Evolutionary conservation across 2,113 vertebrate genomes (phyloP).

Genomic region (Pyxicephalus adspersus): DNA sequence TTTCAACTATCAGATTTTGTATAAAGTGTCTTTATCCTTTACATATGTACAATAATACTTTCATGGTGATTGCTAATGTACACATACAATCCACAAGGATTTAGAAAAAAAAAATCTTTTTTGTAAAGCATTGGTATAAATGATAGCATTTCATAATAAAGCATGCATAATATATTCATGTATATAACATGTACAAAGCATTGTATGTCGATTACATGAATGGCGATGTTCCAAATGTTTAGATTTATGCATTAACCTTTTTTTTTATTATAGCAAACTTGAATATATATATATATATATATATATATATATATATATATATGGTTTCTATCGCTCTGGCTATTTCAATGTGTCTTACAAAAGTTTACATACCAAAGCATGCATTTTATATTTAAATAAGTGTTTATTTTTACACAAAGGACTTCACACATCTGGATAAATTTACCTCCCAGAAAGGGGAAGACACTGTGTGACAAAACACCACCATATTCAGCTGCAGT

Average conservation of each 20-base stretch:
- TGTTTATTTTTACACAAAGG: conserved; percentile 51
- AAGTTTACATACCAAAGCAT: conserved; percentile 45
- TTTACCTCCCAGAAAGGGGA: conserved; percentile 32
- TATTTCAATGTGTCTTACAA: background rate
- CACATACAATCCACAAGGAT: background rate
- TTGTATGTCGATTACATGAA: too few relatives aligned
- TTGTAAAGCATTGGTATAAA: background rate
- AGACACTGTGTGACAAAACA: conserved; percentile 20
- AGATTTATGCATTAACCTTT: too few relatives aligned
- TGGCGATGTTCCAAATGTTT: too few relatives aligned
- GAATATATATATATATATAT: too few relatives aligned
- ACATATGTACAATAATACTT: background rate
- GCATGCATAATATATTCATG: background rate
- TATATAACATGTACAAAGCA: too few relatives aligned
- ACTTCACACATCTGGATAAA: conserved; percentile 53
- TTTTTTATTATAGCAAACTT: too few relatives aligned
- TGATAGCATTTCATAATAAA: background rate
- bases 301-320: too few relatives aligned
- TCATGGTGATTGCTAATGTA: background rate
- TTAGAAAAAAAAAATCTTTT: background rate
- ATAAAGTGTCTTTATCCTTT: too few relatives aligned
- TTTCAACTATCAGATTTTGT: too few relatives aligned
- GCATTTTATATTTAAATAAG: conserved; percentile 15
- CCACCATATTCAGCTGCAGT: conserved; percentile 13
- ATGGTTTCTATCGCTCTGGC: background rate